A percentile compares a stretch with the other conserved stretches of the same genome.
Evolutionary conservation across 2,797 vertebrate genomes (phyloP).

Genomic region (Melanotaenia trifasciata): DNA sequence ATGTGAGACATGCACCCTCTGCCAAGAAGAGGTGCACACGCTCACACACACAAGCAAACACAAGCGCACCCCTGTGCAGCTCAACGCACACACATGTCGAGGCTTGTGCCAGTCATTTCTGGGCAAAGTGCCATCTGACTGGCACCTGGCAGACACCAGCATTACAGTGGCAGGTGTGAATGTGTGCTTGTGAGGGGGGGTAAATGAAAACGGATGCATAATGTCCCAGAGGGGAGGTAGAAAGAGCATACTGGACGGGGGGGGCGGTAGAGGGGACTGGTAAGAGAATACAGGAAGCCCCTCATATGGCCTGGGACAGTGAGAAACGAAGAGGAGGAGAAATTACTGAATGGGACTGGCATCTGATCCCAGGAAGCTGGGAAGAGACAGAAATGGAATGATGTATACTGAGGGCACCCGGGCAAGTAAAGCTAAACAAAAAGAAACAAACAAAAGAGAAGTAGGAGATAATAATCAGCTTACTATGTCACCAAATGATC

Average conservation of each 20-base stretch:
- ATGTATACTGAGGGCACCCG: background rate
- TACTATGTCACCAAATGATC: background rate
- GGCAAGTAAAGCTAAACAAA: constrained; percentile 7
- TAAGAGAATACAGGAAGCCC: constrained; percentile 31
- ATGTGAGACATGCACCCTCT: constrained; percentile 46
- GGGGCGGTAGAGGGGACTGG: too few relatives aligned
- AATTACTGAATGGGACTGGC: constrained; percentile 21
- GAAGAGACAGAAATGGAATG: constrained; percentile 13
- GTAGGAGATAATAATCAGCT: background rate
- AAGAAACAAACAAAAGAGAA: background rate
- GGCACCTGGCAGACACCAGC: constrained; percentile 55
- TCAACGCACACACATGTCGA: constrained; percentile 34
- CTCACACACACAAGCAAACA: constrained; percentile 35
- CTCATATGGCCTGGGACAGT: constrained; percentile 56
- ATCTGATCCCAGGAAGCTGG: constrained; percentile 29
- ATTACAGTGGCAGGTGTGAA: constrained; percentile 49
- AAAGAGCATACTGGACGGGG: background rate
- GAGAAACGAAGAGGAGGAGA: constrained; percentile 9
- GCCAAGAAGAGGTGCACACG: constrained; percentile 41
- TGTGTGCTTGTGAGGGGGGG: constrained; percentile 10
- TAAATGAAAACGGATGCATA: constrained; percentile 28
- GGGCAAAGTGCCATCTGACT: constrained; percentile 56
- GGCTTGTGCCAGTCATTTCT: constrained; percentile 61
- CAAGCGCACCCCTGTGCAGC: constrained; percentile 31
- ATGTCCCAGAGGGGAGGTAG: constrained; percentile 27